Evolutionary conservation across 1,140 invertebrate species (phyloP), one percentile per base, ranked within the genome.

Genomic region (Dryas iulia): DNA sequence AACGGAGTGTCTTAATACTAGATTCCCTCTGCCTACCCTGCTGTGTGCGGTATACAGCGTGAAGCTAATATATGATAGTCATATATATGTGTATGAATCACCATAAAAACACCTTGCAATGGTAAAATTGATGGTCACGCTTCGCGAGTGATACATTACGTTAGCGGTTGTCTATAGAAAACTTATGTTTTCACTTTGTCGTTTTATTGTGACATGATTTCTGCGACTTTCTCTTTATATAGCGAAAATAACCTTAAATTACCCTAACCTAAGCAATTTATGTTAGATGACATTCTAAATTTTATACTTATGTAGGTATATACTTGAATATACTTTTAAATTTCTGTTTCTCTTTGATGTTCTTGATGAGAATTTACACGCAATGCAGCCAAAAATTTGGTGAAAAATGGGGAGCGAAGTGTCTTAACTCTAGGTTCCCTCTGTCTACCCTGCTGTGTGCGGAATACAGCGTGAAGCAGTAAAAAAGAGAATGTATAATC

Each of bases 141-240:
- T 47, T 10, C 39, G n/a, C n/a, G 0, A 47, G 18, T 47, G 18
- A 8, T 8, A 21, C 39, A 21, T 21, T 10, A 47, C 39, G 18
- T 21, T 18, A 18, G 33, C 12, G 33, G 33, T 39, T 10, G 14
- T 10, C 39, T 47, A 26, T 56, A 33, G 59, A 53, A 28, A 62
- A 60, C 59, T 58, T 47, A 33, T 33, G n/a, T 61, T 71, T 71
- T 57, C 63, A 30, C 63, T 18, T 59, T 53, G 47, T 24, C 30
- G 28, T 18, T 60, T 52, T 66, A 33, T 52, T 61, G 8, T 21
- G 53, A 31, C 63, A 47, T 57, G 11, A 28, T 58, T 71, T 52
- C 11, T n/a, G n/a, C 18, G 18, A 60, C 63, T 71, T 71, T 71
- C 69, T 61, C 63, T 66, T 30, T 23, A 57, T 70, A 58, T 60